These are phyloP conservation scores for Leptopilina myrica DNA, from an alignment of 2,888 invertebrate genomes.

Conservation along the genomic window DNA sequence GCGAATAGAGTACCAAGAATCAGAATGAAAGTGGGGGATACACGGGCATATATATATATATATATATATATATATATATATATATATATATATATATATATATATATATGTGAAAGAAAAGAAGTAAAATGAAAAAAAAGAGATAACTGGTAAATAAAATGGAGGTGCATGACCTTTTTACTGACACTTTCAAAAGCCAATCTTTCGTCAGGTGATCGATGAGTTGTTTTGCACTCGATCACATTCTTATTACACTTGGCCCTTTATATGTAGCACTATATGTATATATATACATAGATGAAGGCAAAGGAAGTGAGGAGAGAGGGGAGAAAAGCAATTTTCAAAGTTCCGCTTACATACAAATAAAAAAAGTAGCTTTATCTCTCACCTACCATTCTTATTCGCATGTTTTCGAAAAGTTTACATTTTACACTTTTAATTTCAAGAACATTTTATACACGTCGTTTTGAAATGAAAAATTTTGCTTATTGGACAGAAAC, in stretches of 20 bases:
- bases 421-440: too few species aligned
- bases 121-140: constrained; percentile 33
- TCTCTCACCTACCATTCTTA: too few species aligned
- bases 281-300: background rate
- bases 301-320: background rate
- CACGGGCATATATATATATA: too few species aligned
- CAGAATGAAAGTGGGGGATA: constrained; percentile 2
- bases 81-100: too few species aligned
- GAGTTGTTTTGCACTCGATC: constrained; percentile 35
- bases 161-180: constrained; percentile 31
- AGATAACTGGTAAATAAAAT: constrained; percentile 33
- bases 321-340: constrained; percentile 5
- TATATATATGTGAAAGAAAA: background rate
- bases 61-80: too few species aligned
- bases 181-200: constrained; percentile 40
- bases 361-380: too few species aligned
- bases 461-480: too few species aligned
- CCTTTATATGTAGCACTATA: constrained; percentile 1
- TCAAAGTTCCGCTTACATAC: background rate
- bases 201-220: constrained; percentile 35
- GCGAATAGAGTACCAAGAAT: constrained; percentile 33
- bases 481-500: too few species aligned
- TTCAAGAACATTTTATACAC: too few species aligned
- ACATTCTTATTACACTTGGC: constrained; percentile 39
- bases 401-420: too few species aligned